Percentiles rank a stretch among this genome's conserved stretches.
Conservation (phyloP, 2,113 vertebrate genomes). For the Cyphomyrus plagiostoma region DNA sequence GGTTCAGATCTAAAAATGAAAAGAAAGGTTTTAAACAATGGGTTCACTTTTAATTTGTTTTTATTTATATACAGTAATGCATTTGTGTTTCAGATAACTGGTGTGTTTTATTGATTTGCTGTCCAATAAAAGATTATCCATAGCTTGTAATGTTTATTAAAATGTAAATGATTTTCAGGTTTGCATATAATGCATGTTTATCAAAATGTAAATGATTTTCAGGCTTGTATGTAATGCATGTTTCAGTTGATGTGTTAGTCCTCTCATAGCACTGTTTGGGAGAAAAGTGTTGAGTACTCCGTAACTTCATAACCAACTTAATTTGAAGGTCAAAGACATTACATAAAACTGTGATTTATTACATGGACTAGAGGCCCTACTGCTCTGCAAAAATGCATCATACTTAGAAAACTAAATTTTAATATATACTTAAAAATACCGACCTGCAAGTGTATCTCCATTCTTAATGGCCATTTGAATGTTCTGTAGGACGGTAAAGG, state of each 20-base stretch:
- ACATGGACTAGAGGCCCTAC: not conserved
- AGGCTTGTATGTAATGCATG: not conserved
- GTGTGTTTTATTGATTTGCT: not conserved
- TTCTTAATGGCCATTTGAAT: conserved; percentile 7
- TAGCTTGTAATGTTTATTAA: not conserved
- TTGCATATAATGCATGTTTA: too few species aligned
- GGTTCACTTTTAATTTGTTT: not conserved
- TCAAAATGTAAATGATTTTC: not conserved
- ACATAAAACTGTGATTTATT: not conserved
- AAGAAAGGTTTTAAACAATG: not conserved
- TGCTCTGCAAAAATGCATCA: not conserved
- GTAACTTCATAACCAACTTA: not conserved
- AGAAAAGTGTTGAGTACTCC: not conserved
- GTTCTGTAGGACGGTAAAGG: conserved; percentile 9
- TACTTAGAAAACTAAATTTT: not conserved
- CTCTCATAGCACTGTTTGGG: not conserved
- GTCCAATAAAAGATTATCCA: not conserved
- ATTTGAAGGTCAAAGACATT: not conserved
- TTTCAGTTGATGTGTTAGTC: not conserved
- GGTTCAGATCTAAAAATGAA: conserved; percentile 27
- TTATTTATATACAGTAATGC: not conserved
- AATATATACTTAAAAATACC: not conserved
- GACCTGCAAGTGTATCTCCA: not conserved
- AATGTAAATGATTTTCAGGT: too few species aligned
- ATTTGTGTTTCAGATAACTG: not conserved